Percentiles rank a stretch among this genome's conserved stretches.
phyloP scores from a whole-genome alignment of 2,113 vertebrate genomes.

The Gopherus evgoodei region DNA sequence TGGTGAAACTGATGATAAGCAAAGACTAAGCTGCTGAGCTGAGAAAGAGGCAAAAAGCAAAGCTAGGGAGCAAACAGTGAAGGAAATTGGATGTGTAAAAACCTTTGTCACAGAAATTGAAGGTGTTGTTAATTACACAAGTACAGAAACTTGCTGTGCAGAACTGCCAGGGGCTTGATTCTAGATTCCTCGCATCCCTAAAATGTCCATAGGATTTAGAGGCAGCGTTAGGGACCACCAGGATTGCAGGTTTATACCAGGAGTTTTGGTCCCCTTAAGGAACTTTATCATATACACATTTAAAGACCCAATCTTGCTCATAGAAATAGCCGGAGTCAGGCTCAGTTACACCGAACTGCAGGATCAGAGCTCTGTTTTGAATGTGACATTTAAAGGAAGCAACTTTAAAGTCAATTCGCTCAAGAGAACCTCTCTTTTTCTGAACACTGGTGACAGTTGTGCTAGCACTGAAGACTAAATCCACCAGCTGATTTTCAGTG shows the following conservation, averaged over 20 bases:
- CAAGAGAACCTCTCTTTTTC: background rate
- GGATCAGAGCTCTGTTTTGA: background rate
- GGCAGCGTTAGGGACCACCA: background rate
- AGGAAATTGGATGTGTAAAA: background rate
- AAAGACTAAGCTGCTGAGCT: background rate
- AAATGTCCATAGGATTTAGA: background rate
- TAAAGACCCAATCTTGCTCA: background rate
- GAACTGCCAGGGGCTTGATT: background rate
- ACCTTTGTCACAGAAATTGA: background rate
- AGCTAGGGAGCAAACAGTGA: background rate
- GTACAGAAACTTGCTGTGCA: background rate
- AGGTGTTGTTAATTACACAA: background rate
- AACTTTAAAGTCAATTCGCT: background rate
- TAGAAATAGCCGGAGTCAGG: background rate
- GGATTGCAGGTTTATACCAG: background rate
- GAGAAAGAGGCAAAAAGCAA: too few relatives aligned
- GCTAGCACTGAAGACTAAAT: background rate
- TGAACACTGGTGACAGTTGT: too few relatives aligned
- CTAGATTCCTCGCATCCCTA: background rate
- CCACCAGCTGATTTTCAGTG: background rate
- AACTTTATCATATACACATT: background rate
- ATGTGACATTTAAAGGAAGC: background rate
- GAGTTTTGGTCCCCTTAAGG: background rate
- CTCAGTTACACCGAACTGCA: background rate
- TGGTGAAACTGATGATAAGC: background rate